phyloP scores from a whole-genome alignment of 2,888 invertebrate genomes.

The Rhopalosiphum nymphaeae region DNA sequence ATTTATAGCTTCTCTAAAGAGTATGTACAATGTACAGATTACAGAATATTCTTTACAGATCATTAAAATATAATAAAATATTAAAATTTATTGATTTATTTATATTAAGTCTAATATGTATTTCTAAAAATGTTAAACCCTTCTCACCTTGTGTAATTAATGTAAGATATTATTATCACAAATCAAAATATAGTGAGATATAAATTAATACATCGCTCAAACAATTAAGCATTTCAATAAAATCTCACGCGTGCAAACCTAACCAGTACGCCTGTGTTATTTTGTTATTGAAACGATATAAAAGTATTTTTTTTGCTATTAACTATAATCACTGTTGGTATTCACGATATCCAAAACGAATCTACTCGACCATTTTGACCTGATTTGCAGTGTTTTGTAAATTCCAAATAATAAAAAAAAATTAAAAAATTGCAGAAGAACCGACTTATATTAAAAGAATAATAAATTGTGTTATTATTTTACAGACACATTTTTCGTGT shows the following conservation, averaged over 20 bases:
- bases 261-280: not conserved
- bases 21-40: too few species aligned
- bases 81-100: not conserved
- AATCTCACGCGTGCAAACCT: not conserved
- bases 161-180: not conserved
- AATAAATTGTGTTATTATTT: not conserved
- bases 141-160: not conserved
- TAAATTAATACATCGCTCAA: not conserved
- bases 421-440: not conserved
- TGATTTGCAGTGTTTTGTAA: not conserved
- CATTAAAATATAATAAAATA: not conserved
- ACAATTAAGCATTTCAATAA: not conserved
- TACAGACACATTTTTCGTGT: not conserved
- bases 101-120: not conserved
- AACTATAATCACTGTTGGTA: not conserved
- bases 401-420: not conserved
- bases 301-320: not conserved
- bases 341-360: not conserved
- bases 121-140: not conserved
- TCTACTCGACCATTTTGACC: not conserved
- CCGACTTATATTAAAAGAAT: not conserved
- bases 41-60: not conserved
- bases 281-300: not conserved
- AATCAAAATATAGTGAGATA: too few species aligned
- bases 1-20: too few species aligned